phyloP scores from a whole-genome alignment of 2,888 invertebrate species.

The Sympetrum striolatum region DNA sequence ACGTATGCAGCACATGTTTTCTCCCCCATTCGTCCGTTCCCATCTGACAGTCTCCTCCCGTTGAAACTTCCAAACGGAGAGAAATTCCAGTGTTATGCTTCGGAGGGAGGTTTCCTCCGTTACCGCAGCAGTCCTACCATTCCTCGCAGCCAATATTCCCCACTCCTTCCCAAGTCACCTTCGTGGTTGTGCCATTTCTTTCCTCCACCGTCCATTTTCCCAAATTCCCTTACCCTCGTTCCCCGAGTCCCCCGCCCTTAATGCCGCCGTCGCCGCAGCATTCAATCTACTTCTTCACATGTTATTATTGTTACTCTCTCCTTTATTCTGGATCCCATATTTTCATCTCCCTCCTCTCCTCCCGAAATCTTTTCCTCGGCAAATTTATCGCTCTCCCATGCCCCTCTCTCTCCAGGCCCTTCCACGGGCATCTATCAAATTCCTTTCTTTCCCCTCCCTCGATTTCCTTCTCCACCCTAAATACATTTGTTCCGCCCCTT shows the following conservation, averaged over 20 bases:
- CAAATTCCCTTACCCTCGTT: neutral
- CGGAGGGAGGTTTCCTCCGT: neutral
- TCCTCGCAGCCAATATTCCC: constrained; percentile 12
- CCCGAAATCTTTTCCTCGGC: no score
- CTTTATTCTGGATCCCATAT: neutral
- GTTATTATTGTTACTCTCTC: neutral
- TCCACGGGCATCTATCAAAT: neutral
- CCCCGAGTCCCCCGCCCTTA: neutral
- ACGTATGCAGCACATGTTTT: neutral
- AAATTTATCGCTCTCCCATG: no score
- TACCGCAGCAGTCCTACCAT: constrained; percentile 6
- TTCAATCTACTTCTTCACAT: neutral
- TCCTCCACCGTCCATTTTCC: neutral
- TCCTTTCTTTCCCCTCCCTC: neutral
- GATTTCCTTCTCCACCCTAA: neutral
- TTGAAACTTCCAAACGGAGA: neutral
- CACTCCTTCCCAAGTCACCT: neutral
- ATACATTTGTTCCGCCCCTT: neutral
- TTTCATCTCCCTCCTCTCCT: neutral
- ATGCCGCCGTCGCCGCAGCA: neutral
- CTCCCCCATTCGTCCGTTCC: neutral
- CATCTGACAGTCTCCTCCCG: neutral
- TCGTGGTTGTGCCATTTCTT: neutral
- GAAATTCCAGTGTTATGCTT: neutral
- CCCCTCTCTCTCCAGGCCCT: no score